Evolutionary conservation across 2,888 invertebrate species (phyloP), one percentile per base, ranked within the genome.

Genomic region (Megaustenia siamemsis): DNA sequence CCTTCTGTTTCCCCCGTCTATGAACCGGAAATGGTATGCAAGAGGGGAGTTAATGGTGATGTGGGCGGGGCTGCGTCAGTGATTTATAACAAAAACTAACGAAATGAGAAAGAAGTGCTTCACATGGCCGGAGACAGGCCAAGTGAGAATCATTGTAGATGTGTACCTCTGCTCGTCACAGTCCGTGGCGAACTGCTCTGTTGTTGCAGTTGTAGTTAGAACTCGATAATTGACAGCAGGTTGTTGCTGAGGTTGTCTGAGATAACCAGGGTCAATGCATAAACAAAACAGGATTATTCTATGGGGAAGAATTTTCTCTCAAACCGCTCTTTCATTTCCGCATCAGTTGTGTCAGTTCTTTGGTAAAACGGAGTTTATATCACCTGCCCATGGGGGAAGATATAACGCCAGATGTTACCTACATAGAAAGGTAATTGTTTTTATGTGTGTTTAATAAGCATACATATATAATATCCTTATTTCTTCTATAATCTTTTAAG

Each of bases 371-470:
- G 18, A 32, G 35, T 73, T 49, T 43, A 73, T 45, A 32, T 28
- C 32, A 18, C 32, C 21, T 73, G 21, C 21, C 21, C 73, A 73
- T 73, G 73, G 49, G 73, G 18, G 73, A 73, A 32, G 49, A 73
- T 32, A 49, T 73, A 32, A 32, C 73, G 21, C 49, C 73, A 28
- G 32, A 45, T 15, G 49, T 28, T 18, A 73, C 73, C 18, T 32
- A 73, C 21, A 49, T 49, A 73, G 73, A 73, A 45, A 73, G 73
- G 73, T 73, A 73, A 73, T 73, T 49, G 38, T n/a, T n/a, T n/a
- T n/a, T n/a, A n/a, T n/a, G n/a, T n/a, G n/a, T n/a, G n/a, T n/a
- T n/a, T n/a, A 40, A 69, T 69, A 21, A 69, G 35, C 21, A 4
- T 69, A 69, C 21, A 69, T 69, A 21, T 69, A 18, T 69, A 69